phyloP scores from a whole-genome alignment of 2,888 invertebrate species.

The Timandra comae region DNA sequence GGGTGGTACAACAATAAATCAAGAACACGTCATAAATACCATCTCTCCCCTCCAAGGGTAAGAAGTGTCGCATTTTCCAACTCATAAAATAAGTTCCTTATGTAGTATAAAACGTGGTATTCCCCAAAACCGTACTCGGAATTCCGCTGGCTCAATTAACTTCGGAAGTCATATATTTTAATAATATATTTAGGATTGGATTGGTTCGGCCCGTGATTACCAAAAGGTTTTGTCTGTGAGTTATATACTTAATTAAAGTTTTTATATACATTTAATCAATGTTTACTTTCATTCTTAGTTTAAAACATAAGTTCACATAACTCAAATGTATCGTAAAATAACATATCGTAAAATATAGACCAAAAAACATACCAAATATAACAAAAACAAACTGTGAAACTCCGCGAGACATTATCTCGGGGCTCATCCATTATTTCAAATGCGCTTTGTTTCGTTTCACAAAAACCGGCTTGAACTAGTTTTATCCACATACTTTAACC shows the following conservation, averaged over 20 bases:
- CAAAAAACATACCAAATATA: too few species aligned
- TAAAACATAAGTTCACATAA: too few species aligned
- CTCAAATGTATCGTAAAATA: too few species aligned
- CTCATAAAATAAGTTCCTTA: conserved; percentile 32
- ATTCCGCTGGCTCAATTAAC: conserved; percentile 26
- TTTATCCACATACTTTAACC: conserved; percentile 12
- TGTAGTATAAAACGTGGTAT: conserved; percentile 22
- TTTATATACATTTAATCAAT: too few species aligned
- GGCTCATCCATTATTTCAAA: background rate
- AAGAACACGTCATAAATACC: conserved; percentile 45
- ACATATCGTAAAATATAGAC: too few species aligned
- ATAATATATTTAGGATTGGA: conserved; percentile 22
- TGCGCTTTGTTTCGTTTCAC: conserved; percentile 2
- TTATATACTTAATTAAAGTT: too few species aligned
- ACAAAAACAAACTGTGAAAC: background rate
- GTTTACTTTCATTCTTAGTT: too few species aligned
- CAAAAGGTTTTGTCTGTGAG: conserved; percentile 5
- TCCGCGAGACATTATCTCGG: background rate
- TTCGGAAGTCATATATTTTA: conserved; percentile 27
- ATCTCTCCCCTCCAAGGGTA: conserved; percentile 33
- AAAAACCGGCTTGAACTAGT: conserved; percentile 4
- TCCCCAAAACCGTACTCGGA: conserved; percentile 19
- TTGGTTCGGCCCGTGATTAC: conserved; percentile 18
- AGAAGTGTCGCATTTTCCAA: conserved; percentile 48
- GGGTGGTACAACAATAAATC: conserved; percentile 40